Base-by-base conservation (phyloP, 2,797 vertebrate genomes). In the Eospalax fontanierii region DNA sequence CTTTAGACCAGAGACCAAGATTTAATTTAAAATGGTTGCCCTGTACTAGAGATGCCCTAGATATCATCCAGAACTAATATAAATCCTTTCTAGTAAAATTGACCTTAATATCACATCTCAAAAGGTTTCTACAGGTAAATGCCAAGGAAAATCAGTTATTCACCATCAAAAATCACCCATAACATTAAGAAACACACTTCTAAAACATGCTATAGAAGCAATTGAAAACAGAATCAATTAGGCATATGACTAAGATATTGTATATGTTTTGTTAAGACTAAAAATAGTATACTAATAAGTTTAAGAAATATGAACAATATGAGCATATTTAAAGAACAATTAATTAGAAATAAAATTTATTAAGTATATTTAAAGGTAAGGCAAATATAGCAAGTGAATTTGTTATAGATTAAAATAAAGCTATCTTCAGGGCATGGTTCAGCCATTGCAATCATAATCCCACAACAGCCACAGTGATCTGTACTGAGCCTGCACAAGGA, bases 11-110 rank as follows among this genome's bases (percentile, higher is more conserved):
- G 57, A 93, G 87, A 46, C 40, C 54, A 91, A 11, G 28, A 79
- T 94, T 96, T 86, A 92, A 95, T 92, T 94, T 81, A 65, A 93
- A 93, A 85, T 95, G 26, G 8, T 74, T 93, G 63, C 95, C 22
- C 71, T 90, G 2, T 9, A n/a, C 18, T 78, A 71, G n/a, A 50
- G 22, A 30, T 90, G 4, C 15, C 18, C 43, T 18, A 75, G 71
- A 86, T 61, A 65, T 30, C 30, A 88, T 57, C 26, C 18, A 82
- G 38, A 90, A 76, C 7, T 65, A 84, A 94, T 92, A 73, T 30
- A 94, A 71, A 73, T 80, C 6, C 5, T 93, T 89, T 88, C 61
- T 90, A 83, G 79, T 83, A 79, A 89, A 22, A 18, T 0, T 0
- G 9, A 54, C 54, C 16, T 93, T 87, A 16, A 22, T 81, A 74